A percentile compares a stretch with the other conserved stretches of the same genome.
Evolutionary conservation across 2,888 invertebrate genomes (phyloP).

Genomic region (Synergus japonicus): DNA sequence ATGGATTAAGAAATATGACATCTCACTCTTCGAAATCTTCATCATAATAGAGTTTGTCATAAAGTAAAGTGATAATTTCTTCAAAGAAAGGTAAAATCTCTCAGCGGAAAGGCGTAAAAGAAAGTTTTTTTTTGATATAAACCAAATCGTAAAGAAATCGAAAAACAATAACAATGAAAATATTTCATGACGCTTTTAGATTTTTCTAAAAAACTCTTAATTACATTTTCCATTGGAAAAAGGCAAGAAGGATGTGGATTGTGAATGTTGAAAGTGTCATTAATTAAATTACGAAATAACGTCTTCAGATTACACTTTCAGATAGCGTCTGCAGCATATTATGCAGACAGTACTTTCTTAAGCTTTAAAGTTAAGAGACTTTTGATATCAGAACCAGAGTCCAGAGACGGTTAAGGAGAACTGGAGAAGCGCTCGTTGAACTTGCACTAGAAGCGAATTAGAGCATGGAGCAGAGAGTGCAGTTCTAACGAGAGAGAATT

Average conservation of each 20-base stretch:
- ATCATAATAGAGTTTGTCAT: too few relatives aligned
- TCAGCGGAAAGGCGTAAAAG: too few relatives aligned
- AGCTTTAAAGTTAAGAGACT: neutral
- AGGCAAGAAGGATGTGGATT: neutral
- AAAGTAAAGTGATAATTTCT: too few relatives aligned
- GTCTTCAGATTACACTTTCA: neutral
- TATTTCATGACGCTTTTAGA: too few relatives aligned
- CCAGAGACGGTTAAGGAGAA: slow-evolving; percentile 3
- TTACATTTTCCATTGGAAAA: too few relatives aligned
- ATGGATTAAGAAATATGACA: too few relatives aligned
- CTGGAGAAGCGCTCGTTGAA: slow-evolving; percentile 43
- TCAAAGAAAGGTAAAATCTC: too few relatives aligned
- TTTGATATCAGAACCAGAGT: neutral
- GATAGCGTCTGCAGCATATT: neutral
- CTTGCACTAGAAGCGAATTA: slow-evolving; percentile 54
- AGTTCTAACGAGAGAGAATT: slow-evolving; percentile 57
- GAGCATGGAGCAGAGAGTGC: slow-evolving; percentile 53
- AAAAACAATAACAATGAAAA: too few relatives aligned
- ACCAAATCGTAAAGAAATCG: too few relatives aligned
- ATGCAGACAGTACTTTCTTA: slow-evolving; percentile 1
- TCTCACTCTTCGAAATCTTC: too few relatives aligned
- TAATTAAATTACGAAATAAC: neutral
- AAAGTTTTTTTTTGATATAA: too few relatives aligned
- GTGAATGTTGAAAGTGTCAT: neutral
- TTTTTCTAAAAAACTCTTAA: too few relatives aligned